Conservation (phyloP, 2,888 invertebrate genomes). For the Coelopa pilipes region DNA sequence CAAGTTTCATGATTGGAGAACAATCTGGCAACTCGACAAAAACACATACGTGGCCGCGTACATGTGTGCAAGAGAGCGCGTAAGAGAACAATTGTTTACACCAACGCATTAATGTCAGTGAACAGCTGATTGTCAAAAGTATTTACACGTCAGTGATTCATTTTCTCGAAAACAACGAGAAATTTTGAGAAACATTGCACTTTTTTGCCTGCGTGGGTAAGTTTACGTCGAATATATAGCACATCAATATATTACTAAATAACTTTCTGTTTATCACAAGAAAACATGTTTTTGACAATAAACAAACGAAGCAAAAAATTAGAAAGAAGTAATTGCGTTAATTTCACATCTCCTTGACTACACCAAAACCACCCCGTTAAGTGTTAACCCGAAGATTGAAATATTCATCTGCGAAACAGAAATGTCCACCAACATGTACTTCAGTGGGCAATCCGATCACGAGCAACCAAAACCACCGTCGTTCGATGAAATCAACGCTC, state of each 20-base stretch:
- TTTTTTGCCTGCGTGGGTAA: constrained; percentile 28
- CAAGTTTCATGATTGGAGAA: not conserved
- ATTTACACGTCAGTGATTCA: constrained; percentile 30
- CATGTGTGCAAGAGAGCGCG: not conserved
- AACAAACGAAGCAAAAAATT: constrained; percentile 2
- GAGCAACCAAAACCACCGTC: too few species aligned
- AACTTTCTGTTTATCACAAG: not conserved
- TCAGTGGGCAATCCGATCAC: not conserved
- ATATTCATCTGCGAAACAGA: not conserved
- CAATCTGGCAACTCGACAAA: not conserved
- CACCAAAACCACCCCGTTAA: constrained; percentile 2
- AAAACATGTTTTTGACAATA: constrained; percentile 15
- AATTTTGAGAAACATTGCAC: constrained; percentile 13
- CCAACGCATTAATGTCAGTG: constrained; percentile 7
- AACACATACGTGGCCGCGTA: too few species aligned
- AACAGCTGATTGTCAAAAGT: constrained; percentile 30
- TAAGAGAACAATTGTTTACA: constrained; percentile 20
- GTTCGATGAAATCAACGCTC: not conserved
- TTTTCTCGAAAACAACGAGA: not conserved
- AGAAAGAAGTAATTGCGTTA: constrained; percentile 10
- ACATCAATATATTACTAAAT: not conserved
- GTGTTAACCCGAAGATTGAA: not conserved
- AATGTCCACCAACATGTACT: constrained; percentile 2
- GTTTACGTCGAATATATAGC: not conserved
- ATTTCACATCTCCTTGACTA: not conserved